Base-by-base conservation (phyloP, 2,113 vertebrate genomes). In the Perognathus longimembris region DNA sequence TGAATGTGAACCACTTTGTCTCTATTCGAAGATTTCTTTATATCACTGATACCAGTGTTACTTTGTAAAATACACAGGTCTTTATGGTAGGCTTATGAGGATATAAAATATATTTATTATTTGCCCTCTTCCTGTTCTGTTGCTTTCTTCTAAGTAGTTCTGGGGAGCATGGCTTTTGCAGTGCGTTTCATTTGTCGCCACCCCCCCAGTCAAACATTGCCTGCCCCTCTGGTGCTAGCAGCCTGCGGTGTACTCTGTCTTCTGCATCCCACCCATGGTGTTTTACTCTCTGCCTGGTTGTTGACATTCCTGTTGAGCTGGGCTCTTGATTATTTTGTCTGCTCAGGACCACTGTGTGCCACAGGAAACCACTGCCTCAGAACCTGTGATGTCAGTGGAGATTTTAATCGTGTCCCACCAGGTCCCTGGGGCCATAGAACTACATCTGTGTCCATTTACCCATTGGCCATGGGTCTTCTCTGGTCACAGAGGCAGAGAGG, bases 11-110 rank as follows among this genome's bases (percentile, higher is more conserved):
- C 78, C 45, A 78, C 5, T 20, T 34, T 59, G 2, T 71, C 36
- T 85, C 45, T 89, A 5, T 88, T 77, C 36, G 22, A 57, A 91
- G 32, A 61, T 87, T 59, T 88, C 85, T 80, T 38, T 69, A 8
- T 61, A 42, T 54, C 78, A 66, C 34, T 61, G 20, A n/a, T 73
- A 36, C 12, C 40, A n/a, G n/a, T n/a, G n/a, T n/a, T n/a, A n/a
- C n/a, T 50, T 15, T 5, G 2, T 36, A 74, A 28, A 63, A 63
- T 40, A 14, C 81, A 66, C 67, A 75, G 34, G 32, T 15, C 38
- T 32, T 14, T 70, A 67, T 17, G 76, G 21, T 71, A 0, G 18
- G 24, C 12, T 77, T 86, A 70, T 61, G 34, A 63, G 18, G 21
- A 34, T 26, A 26, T 28, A 63, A 30, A 45, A 45, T 45, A 32